Percentiles rank a stretch among this genome's conserved stretches.
These are phyloP conservation scores for Drosophila mayri DNA, from an alignment of 1,140 invertebrate genomes.

Conservation along the genomic window DNA sequence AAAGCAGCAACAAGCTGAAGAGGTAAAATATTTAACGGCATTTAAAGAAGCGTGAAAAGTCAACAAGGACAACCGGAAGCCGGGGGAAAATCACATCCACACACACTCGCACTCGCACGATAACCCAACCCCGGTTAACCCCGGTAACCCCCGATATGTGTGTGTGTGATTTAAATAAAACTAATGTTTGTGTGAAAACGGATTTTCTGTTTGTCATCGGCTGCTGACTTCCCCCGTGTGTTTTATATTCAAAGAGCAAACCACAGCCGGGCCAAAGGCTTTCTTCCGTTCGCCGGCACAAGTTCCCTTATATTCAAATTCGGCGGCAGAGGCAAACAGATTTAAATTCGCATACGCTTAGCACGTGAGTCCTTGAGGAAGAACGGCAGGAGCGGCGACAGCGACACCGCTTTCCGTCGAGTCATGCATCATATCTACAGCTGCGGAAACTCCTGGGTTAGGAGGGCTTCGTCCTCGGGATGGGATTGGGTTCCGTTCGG, in stretches of 20 bases:
- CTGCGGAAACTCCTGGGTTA: slow-evolving; percentile 50
- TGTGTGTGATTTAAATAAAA: slow-evolving; percentile 75
- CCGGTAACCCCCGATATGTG: slow-evolving; percentile 46
- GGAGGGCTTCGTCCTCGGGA: slow-evolving; percentile 30
- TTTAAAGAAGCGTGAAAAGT: slow-evolving; percentile 84
- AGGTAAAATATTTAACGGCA: slow-evolving; percentile 63
- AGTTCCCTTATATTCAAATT: slow-evolving; percentile 68
- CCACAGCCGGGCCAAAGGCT: slow-evolving; percentile 64
- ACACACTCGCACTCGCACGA: slow-evolving; percentile 26
- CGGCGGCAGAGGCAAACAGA: slow-evolving; percentile 55
- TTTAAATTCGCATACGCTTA: slow-evolving; percentile 78
- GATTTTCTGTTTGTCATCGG: slow-evolving; percentile 82
- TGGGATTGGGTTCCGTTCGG: slow-evolving; percentile 15
- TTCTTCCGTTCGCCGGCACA: slow-evolving; percentile 38
- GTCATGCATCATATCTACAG: slow-evolving; percentile 80
- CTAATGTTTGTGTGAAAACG: slow-evolving; percentile 82
- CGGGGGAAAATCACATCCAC: slow-evolving; percentile 40
- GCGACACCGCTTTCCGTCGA: slow-evolving; percentile 67
- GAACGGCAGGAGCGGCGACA: slow-evolving; percentile 47
- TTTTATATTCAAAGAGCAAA: slow-evolving; percentile 77
- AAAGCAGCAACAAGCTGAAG: slow-evolving; percentile 27
- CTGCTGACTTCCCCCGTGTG: slow-evolving; percentile 60
- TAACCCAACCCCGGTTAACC: slow-evolving; percentile 56
- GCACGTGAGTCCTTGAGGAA: slow-evolving; percentile 64
- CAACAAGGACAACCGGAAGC: slow-evolving; percentile 64